Evolutionary conservation across 2,888 invertebrate genomes (phyloP), one percentile per base, ranked within the genome.

Genomic region (Amphipyra berbera): DNA sequence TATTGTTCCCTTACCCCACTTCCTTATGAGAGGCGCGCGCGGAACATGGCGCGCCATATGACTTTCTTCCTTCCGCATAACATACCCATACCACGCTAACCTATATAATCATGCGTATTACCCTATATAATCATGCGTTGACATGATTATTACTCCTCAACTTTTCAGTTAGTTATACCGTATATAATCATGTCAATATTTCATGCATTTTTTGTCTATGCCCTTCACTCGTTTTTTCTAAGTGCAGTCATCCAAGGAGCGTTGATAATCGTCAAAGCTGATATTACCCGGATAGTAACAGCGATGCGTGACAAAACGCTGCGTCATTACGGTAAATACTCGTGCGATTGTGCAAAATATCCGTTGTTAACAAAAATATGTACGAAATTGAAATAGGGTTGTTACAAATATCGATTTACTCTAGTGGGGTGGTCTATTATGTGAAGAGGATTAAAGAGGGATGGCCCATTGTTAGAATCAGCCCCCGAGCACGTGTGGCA

Each of bases 401-500:
- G 61, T 47, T 30, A 52, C 44, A 55, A 57, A 61, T 76, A 79
- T 79, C 73, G 79, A 79, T 78, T 68, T 57, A 67, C 27, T 68
- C 40, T 57, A 73, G 76, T 59, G 61, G 70, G 73, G 73, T 64
- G 64, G 68, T 54, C 75, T 70, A 77, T 79, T 76, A 67, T 77
- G 46, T 60, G 53, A 38, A 45, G 65, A 75, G 72, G 77, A 78
- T 80, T 80, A 68, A 58, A 77, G 68, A 70, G 79, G 76, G 79
- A 76, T 74, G 80, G 53, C 33, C 74, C 57, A 78, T 85, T 84
- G 84, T 85, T 30, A 50, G 9, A 14, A 21, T 15, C 49, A 63
- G 54, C 71, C 70, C 66, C 45, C 21, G 52, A 37, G 40, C 76
- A 72, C 78, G 74, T 74, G 79, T 57, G 48, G 60, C 62, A 63